phyloP scores from a whole-genome alignment of 2,797 vertebrate genomes.

The Lagocephalus sceleratus region DNA sequence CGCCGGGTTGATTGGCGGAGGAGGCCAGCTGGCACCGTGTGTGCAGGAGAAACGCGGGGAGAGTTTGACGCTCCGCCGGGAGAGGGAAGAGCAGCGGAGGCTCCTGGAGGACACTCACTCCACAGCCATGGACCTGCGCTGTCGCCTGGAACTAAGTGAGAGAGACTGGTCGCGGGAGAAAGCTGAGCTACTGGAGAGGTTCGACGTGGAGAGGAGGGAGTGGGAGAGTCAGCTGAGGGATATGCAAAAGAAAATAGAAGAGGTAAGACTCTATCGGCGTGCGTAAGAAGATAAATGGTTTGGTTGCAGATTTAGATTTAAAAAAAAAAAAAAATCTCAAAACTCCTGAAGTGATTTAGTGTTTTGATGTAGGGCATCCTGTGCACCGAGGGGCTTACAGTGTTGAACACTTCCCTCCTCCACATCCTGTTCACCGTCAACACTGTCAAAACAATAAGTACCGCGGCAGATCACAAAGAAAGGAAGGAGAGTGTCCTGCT shows the following conservation, averaged over 20 bases:
- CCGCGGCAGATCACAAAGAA: constrained; percentile 39
- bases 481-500: constrained; percentile 27
- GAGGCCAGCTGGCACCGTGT: constrained; percentile 41
- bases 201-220: constrained; percentile 91
- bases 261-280: constrained; percentile 73
- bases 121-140: constrained; percentile 86
- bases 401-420: constrained; percentile 30
- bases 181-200: constrained; percentile 89
- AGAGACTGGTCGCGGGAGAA: constrained; percentile 88
- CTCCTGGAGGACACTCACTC: constrained; percentile 75
- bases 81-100: constrained; percentile 77
- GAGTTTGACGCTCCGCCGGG: constrained; percentile 60
- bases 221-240: constrained; percentile 95
- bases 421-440: constrained; percentile 47
- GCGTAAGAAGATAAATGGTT: constrained; percentile 1
- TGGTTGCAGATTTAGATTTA: constrained; percentile 2
- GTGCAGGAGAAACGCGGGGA: constrained; percentile 54
- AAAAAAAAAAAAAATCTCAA: constrained; percentile 1
- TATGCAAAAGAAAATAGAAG: constrained; percentile 96
- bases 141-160: constrained; percentile 84
- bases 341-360: not conserved
- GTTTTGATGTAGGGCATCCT: constrained; percentile 2
- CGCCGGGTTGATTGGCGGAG: constrained; percentile 56
- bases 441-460: constrained; percentile 50
- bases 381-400: constrained; percentile 6